Base-by-base conservation (phyloP, 2,113 vertebrate species). In the Carassius auratus region DNA sequence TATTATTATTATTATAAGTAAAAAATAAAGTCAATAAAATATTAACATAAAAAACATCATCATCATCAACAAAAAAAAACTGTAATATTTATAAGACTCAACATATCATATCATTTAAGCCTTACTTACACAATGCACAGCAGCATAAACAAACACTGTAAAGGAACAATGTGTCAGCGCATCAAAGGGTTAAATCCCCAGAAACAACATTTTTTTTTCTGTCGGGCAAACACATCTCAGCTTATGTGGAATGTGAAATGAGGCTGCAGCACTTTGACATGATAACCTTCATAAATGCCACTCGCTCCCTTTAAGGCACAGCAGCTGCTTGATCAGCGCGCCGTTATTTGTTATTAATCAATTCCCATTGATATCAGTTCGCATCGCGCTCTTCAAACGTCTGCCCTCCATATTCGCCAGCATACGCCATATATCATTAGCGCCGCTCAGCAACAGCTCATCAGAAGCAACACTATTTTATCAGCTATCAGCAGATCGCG, bases 241-340 rank as follows among this genome's bases (percentile, higher is more conserved):
- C 55, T 19, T 52, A 48, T 66, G 48, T 45, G 71, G 36, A 84
- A 77, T 62, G 71, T 62, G 66, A 36, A 84, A 77, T 52, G 80
- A 87, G 74, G 81, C 80, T 86, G 82, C 84, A 88, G 81, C 79
- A 89, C 86, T 84, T 84, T 86, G 82, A 88, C 89, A 88, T 85
- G 88, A 91, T 91, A 91, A 92, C 89, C 92, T 91, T 92, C 89
- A 90, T 76, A 90, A 90, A 91, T 89, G 89, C 89, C 91, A 89
- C 69, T 79, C 86, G 36, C 50, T 86, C 86, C 82, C 89, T 89
- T 89, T 88, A 91, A 90, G 89, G 85, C 87, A 77, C n/a, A 75
- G 82, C 84, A 68, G 89, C 87, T 87, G 90, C 38, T 85, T 88
- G 86, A 90, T 91, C 88, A 79, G 85, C 80, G 69, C 83, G 88